Conservation (phyloP, 30 jellyfish, hydroid and myxozoan species). For the Hydractinia echinata region DNA sequence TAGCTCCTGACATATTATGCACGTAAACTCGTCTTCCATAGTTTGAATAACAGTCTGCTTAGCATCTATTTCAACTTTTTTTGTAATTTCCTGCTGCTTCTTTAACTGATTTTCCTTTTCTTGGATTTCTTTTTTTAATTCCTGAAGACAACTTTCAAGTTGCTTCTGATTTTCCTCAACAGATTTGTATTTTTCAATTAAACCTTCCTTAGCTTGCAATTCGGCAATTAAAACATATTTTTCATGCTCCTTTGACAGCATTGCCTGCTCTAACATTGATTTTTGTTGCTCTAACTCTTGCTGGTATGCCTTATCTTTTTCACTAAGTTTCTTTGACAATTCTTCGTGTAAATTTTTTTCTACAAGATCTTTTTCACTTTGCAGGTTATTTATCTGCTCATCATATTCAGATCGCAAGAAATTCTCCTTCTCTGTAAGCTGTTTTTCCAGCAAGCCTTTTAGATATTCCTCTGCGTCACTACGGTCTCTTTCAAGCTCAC, state of each 20-base stretch:
- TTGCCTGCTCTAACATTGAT: slow-evolving; percentile 35
- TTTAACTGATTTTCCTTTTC: slow-evolving; percentile 59
- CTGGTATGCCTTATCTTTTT: slow-evolving; percentile 63
- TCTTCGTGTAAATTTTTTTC: slow-evolving; percentile 71
- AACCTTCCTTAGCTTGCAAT: slow-evolving; percentile 51
- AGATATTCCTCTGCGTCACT: slow-evolving; percentile 58
- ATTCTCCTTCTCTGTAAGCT: slow-evolving; percentile 60
- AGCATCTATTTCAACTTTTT: slow-evolving; percentile 72
- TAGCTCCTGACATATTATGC: slow-evolving; percentile 88
- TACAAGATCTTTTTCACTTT: slow-evolving; percentile 55
- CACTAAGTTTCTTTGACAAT: slow-evolving; percentile 48
- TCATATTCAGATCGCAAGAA: slow-evolving; percentile 55
- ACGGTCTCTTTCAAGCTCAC: slow-evolving; percentile 53
- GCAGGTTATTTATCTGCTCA: slow-evolving; percentile 46
- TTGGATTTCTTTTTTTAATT: slow-evolving; percentile 60
- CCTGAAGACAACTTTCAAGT: slow-evolving; percentile 63
- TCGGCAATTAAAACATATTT: slow-evolving; percentile 46
- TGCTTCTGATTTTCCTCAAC: slow-evolving; percentile 83
- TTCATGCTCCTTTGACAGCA: slow-evolving; percentile 60
- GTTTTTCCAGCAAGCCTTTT: slow-evolving; percentile 50
- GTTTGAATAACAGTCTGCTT: slow-evolving; percentile 63
- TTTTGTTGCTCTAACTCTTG: slow-evolving; percentile 75
- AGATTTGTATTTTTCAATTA: slow-evolving; percentile 55
- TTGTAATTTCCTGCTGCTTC: slow-evolving; percentile 62
- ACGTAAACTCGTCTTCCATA: slow-evolving; percentile 96